Conservation (phyloP, 2,888 invertebrate genomes). For the Siphlonurus alternatus region DNA sequence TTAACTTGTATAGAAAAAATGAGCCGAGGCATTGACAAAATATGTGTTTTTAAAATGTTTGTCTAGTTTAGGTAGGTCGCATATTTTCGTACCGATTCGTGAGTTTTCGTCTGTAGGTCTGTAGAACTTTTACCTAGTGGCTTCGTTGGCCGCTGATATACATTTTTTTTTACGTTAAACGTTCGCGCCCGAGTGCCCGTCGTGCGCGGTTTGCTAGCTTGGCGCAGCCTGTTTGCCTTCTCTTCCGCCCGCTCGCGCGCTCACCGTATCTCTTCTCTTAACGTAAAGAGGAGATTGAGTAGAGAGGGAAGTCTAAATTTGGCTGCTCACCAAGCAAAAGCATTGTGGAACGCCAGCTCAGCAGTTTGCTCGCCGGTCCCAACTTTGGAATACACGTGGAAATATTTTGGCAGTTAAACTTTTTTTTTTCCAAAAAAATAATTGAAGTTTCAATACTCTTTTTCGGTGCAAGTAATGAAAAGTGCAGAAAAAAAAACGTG, state of each 20-base stretch:
- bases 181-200: not conserved
- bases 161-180: not conserved
- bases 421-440: too few relatives aligned
- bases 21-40: too few relatives aligned
- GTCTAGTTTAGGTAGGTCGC: not conserved
- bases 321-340: not conserved
- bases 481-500: not conserved
- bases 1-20: too few relatives aligned
- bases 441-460: not conserved
- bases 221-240: too few relatives aligned
- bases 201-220: too few relatives aligned
- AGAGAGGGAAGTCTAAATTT: slow-evolving; percentile 2
- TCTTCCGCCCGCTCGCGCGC: too few relatives aligned
- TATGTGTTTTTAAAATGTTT: not conserved
- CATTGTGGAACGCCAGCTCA: not conserved
- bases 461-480: not conserved
- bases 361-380: not conserved
- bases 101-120: not conserved
- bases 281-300: not conserved
- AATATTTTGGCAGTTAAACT: not conserved
- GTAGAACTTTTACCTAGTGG: not conserved
- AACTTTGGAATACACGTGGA: slow-evolving; percentile 2
- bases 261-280: too few relatives aligned
- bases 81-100: not conserved
- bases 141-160: not conserved